Base-by-base conservation (phyloP, 1,140 invertebrate species). In the Euura lappo region DNA sequence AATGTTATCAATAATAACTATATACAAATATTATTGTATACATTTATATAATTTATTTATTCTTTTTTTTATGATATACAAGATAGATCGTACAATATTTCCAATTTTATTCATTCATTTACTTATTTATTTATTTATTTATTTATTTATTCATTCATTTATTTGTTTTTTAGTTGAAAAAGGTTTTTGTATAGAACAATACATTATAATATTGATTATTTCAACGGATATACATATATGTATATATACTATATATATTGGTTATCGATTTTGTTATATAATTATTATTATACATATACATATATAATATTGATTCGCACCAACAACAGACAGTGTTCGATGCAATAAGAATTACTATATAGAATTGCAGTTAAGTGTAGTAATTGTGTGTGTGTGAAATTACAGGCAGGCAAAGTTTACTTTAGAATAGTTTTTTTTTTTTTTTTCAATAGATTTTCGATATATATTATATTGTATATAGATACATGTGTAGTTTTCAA, bases 31-130 rank as follows among this genome's bases (percentile, higher is more conserved):
- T 28, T 28, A 28, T 28, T 28, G 28, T 28, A 28, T 28, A 28
- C 28, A 28, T 28, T 28, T 28, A 28, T 28, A 28, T 28, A 28
- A 28, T 28, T 28, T 28, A 28, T 28, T 28, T n/a, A 76, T 82
- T 81, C 80, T 80, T 81, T 82, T 74, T 79, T 75, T 80, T 71
- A 80, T 75, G 70, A 78, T 82, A 81, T 78, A 80, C 10, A n/a
- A 81, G 80, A 82, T 79, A 80, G 80, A 82, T 79, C 73, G 76
- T 80, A 79, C 73, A 28, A 28, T 28, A 28, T 28, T 28, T 28
- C 28, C 0, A 28, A 28, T 28, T 28, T 28, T 28, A 28, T 28
- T 28, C 28, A 28, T 28, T 28, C 28, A 28, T 28, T 28, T 28
- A 28, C 28, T 28, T 28, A 28, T 28, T 28, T 28, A 28, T 28